phyloP scores from a whole-genome alignment of 2,797 vertebrate genomes.

The Adelosebastes latens region DNA sequence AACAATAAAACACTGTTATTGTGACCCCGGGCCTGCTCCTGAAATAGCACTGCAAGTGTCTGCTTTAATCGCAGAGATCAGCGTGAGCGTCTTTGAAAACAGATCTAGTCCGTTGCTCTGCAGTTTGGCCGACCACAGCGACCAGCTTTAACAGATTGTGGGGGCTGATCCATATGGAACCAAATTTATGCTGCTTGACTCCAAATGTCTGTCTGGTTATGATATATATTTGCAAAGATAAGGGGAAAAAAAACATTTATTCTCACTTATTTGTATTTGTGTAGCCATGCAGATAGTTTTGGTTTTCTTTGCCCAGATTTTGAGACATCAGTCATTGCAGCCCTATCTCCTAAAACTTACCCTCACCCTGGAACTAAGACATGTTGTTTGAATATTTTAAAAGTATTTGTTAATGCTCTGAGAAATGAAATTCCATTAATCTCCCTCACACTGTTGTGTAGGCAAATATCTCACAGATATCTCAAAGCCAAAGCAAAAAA shows the following conservation, averaged over 20 bases:
- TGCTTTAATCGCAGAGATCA: conserved; percentile 66
- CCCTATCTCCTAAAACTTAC: not conserved
- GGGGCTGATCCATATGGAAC: conserved; percentile 39
- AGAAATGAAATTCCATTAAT: not conserved
- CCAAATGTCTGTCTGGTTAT: conserved; percentile 26
- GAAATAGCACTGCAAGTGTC: conserved; percentile 64
- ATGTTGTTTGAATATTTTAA: not conserved
- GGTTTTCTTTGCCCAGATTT: not conserved
- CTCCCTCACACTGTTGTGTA: too few relatives aligned
- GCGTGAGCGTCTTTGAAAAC: conserved; percentile 57
- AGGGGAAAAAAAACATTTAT: not conserved
- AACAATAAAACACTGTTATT: conserved; percentile 65
- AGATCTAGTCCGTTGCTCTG: conserved; percentile 36
- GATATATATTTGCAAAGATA: conserved; percentile 1
- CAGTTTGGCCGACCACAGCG: conserved; percentile 55
- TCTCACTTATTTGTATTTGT: not conserved
- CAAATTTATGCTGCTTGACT: conserved; percentile 26
- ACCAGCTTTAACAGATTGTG: conserved; percentile 44
- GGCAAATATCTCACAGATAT: not conserved
- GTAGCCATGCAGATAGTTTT: not conserved
- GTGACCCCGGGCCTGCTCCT: conserved; percentile 55
- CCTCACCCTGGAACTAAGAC: not conserved
- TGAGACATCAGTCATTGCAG: not conserved
- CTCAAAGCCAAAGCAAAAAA: not conserved
- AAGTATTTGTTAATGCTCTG: not conserved